Conservation (phyloP, 2,797 vertebrate genomes). For the Synanceia verrucosa region DNA sequence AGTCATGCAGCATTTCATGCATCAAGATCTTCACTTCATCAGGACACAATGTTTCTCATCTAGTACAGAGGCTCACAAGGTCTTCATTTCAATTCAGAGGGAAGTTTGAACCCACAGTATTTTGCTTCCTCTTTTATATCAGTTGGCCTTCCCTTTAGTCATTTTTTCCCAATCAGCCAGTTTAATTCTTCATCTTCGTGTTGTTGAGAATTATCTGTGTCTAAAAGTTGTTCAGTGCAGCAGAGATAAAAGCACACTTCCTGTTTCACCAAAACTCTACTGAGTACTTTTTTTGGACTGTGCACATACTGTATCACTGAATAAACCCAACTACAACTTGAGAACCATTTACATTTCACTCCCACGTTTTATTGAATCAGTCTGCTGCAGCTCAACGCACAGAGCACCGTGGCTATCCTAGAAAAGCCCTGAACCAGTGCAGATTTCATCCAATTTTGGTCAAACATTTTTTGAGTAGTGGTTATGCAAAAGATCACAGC, state of each 20-base stretch:
- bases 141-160: constrained; percentile 9
- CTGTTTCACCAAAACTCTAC: constrained; percentile 77
- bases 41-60: constrained; percentile 69
- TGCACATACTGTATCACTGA: constrained; percentile 41
- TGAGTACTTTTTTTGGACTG: constrained; percentile 51
- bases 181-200: constrained; percentile 17
- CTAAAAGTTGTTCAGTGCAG: constrained; percentile 62
- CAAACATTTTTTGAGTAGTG: constrained; percentile 18
- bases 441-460: constrained; percentile 36
- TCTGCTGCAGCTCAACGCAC: background rate
- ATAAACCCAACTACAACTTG: constrained; percentile 37
- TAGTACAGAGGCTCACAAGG: constrained; percentile 46
- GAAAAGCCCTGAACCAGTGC: background rate
- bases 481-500: constrained; percentile 26
- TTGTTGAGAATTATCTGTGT: constrained; percentile 46
- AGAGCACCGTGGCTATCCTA: background rate
- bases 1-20: constrained; percentile 51
- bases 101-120: constrained; percentile 38
- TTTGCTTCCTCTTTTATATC: constrained; percentile 52
- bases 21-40: constrained; percentile 56
- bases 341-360: constrained; percentile 41
- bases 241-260: constrained; percentile 75
- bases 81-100: constrained; percentile 38
- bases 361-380: constrained; percentile 15
- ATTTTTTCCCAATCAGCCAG: constrained; percentile 8